phyloP scores from a whole-genome alignment of 2,797 vertebrate genomes.

The Onychomys arenicola region DNA sequence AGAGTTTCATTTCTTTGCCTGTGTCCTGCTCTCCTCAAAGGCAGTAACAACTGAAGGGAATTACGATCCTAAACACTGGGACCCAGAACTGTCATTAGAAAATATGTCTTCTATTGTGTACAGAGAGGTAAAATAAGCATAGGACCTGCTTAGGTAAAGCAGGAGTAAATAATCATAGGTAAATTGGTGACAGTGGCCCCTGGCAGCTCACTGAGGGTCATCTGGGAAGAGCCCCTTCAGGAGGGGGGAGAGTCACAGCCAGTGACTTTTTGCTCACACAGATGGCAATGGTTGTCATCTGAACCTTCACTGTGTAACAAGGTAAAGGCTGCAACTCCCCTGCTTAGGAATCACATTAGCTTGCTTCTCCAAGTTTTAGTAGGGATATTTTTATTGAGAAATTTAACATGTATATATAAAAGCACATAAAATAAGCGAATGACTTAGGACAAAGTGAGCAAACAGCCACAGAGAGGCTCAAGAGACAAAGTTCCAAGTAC shows the following conservation, averaged over 20 bases:
- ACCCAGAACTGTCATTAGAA: background rate
- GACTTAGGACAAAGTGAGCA: background rate
- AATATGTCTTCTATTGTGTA: background rate
- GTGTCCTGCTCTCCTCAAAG: background rate
- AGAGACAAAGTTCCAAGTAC: background rate
- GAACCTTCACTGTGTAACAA: background rate
- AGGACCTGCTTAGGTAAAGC: too few relatives aligned
- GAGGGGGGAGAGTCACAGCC: background rate
- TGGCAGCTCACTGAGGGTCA: too few relatives aligned
- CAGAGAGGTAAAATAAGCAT: too few relatives aligned
- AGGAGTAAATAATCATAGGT: background rate
- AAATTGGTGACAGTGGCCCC: background rate
- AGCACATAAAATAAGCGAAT: background rate
- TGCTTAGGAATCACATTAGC: background rate
- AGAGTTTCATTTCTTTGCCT: background rate
- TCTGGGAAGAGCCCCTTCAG: too few relatives aligned
- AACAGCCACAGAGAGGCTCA: background rate
- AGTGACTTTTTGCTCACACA: background rate
- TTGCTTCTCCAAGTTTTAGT: background rate
- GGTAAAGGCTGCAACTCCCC: background rate
- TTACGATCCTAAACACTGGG: background rate
- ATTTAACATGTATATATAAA: background rate
- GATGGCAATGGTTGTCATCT: background rate
- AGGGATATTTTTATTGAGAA: background rate
- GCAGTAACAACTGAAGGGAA: background rate